Percentiles rank a stretch among this genome's conserved stretches.
Conservation (phyloP, 1,140 invertebrate species). For the Atopsyche davidsoni region DNA sequence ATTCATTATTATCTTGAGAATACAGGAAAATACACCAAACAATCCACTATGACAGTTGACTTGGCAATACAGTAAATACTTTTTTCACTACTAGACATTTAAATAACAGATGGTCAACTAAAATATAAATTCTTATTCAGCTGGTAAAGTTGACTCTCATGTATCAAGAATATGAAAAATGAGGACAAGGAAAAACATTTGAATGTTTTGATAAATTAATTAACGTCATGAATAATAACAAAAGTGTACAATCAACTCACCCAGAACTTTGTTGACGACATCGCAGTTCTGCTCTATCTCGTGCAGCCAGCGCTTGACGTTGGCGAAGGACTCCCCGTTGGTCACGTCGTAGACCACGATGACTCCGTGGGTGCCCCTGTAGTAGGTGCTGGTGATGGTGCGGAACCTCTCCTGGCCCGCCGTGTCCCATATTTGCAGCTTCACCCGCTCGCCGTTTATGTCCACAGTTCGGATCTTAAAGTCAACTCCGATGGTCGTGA, state of each 20-base stretch:
- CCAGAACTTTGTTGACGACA: constrained; percentile 97
- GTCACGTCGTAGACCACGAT: constrained; percentile 99
- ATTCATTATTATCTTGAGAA: too few relatives aligned
- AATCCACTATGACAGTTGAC: too few relatives aligned
- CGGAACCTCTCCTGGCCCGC: constrained; percentile 90
- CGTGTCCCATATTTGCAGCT: constrained; percentile 98
- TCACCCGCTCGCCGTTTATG: constrained; percentile 91
- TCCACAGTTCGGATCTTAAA: constrained; percentile 98
- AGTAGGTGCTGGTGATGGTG: constrained; percentile 96
- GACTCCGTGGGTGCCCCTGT: constrained; percentile 97
- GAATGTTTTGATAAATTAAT: too few relatives aligned
- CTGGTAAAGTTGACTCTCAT: too few relatives aligned
- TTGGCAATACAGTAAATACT: too few relatives aligned
- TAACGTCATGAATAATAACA: too few relatives aligned
- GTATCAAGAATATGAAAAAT: constrained; percentile 16
- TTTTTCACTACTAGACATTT: too few relatives aligned
- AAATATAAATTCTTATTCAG: too few relatives aligned
- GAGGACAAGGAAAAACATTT: too few relatives aligned
- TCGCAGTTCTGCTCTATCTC: constrained; percentile 99
- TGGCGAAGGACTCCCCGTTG: constrained; percentile 97
- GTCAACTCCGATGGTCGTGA: constrained; percentile 99
- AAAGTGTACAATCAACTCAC: constrained; percentile 54
- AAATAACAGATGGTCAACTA: too few relatives aligned
- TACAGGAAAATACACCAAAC: too few relatives aligned
- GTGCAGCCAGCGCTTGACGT: constrained; percentile 95